phyloP scores from a whole-genome alignment of 1,140 invertebrate species.

The Leptinotarsa lineolata region DNA sequence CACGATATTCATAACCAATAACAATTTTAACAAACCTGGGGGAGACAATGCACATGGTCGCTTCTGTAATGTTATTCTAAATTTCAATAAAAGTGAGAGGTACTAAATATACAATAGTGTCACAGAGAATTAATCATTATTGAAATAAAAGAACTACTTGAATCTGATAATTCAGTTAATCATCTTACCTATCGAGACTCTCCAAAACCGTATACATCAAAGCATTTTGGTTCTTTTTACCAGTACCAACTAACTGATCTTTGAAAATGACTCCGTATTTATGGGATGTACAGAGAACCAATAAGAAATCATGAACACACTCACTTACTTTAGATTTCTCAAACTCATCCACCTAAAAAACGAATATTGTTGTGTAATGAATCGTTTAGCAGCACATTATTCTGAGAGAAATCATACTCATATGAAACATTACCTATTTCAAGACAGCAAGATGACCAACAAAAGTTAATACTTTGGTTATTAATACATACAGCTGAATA shows the following conservation, averaged over 20 bases:
- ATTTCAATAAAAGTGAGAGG: no score
- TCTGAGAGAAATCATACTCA: not conserved
- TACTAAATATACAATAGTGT: no score
- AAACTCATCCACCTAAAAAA: conserved; percentile 55
- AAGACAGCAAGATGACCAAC: no score
- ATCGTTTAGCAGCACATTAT: not conserved
- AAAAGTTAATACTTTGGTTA: no score
- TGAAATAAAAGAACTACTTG: no score
- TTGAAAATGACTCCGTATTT: conserved; percentile 71
- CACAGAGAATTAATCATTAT: no score
- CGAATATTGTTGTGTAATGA: not conserved
- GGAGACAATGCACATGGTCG: no score
- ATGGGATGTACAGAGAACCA: conserved; percentile 70
- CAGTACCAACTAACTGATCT: conserved; percentile 64
- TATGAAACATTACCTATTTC: not conserved
- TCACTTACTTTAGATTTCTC: conserved; percentile 62
- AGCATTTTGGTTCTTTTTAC: conserved; percentile 64
- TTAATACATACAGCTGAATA: no score
- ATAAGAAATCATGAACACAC: conserved; percentile 68
- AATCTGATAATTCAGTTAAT: not conserved
- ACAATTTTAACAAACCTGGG: no score
- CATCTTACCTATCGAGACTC: conserved; percentile 59
- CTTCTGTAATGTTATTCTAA: no score
- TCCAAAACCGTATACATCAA: conserved; percentile 67
- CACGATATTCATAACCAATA: no score